A percentile compares a stretch with the other conserved stretches of the same genome.
Conservation (phyloP, 1,140 invertebrate genomes). For the Spodoptera litura region DNA sequence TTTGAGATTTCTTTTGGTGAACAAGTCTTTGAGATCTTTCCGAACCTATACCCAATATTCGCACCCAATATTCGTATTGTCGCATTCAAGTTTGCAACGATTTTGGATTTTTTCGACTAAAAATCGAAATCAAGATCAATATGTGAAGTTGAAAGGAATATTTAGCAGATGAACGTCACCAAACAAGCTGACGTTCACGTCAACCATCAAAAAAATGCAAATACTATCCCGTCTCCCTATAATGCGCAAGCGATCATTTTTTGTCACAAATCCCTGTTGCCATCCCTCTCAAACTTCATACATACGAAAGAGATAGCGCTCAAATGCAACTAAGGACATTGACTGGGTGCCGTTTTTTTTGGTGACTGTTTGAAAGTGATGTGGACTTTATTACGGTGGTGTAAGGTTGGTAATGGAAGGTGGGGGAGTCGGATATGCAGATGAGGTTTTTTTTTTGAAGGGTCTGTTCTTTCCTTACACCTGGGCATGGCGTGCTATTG, state of each 20-base stretch:
- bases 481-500: constrained; percentile 46
- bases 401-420: constrained; percentile 24
- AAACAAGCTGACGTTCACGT: constrained; percentile 1
- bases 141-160: too few relatives aligned
- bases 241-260: constrained; percentile 49
- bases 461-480: constrained; percentile 36
- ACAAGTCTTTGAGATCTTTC: too few relatives aligned
- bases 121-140: too few relatives aligned
- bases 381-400: constrained; percentile 6
- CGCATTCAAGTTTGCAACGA: too few relatives aligned
- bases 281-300: neutral
- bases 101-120: too few relatives aligned
- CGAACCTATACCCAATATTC: too few relatives aligned
- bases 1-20: too few relatives aligned
- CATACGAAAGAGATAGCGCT: constrained; percentile 37
- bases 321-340: constrained; percentile 48
- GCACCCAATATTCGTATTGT: too few relatives aligned
- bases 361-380: neutral
- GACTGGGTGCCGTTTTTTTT: constrained; percentile 39
- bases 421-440: constrained; percentile 22
- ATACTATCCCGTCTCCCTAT: constrained; percentile 23
- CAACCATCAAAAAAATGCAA: constrained; percentile 36
- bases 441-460: constrained; percentile 39
- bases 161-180: too few relatives aligned
- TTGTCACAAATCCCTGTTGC: constrained; percentile 45